phyloP scores from a whole-genome alignment of 2,888 invertebrate genomes.

The Drosophila percnosoma region DNA sequence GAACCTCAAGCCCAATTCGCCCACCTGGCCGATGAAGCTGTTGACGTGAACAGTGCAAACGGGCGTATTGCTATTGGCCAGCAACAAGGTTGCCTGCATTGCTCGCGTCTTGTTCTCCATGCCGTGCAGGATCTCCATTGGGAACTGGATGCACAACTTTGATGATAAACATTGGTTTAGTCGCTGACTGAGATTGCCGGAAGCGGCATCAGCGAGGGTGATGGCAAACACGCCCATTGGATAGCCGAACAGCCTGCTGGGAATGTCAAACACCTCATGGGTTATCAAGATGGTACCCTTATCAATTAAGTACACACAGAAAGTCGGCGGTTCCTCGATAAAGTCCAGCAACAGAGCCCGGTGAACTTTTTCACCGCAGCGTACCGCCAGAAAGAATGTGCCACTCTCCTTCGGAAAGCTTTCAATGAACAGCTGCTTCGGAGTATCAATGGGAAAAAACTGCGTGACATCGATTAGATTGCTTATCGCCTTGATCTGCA shows the following conservation, averaged over 20 bases:
- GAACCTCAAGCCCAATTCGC: conserved; percentile 37
- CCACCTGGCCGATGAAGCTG: conserved; percentile 39
- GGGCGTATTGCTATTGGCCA: conserved; percentile 4
- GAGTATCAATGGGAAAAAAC: not conserved
- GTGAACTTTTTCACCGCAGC: conserved; percentile 1
- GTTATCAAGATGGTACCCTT: conserved; percentile 49
- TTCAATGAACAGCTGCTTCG: not conserved
- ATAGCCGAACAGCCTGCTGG: conserved; percentile 26
- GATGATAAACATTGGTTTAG: not conserved
- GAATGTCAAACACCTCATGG: conserved; percentile 48
- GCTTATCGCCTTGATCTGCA: conserved; percentile 36
- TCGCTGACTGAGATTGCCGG: not conserved
- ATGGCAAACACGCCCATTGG: conserved; percentile 42
- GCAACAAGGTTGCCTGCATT: conserved; percentile 10
- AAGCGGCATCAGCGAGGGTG: not conserved
- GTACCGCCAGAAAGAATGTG: conserved; percentile 44
- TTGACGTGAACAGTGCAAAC: conserved; percentile 27
- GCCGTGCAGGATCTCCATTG: not conserved
- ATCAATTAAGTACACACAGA: conserved; percentile 63
- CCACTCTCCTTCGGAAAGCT: conserved; percentile 11
- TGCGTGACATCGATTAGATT: conserved; percentile 41
- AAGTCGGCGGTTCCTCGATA: conserved; percentile 17
- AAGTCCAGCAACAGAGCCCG: conserved; percentile 55
- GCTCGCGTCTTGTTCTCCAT: conserved; percentile 1
- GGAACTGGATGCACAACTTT: conserved; percentile 38